These are phyloP conservation scores for Trichopoda pennipes DNA, from an alignment of 2,888 invertebrate genomes.

Conservation along the genomic window DNA sequence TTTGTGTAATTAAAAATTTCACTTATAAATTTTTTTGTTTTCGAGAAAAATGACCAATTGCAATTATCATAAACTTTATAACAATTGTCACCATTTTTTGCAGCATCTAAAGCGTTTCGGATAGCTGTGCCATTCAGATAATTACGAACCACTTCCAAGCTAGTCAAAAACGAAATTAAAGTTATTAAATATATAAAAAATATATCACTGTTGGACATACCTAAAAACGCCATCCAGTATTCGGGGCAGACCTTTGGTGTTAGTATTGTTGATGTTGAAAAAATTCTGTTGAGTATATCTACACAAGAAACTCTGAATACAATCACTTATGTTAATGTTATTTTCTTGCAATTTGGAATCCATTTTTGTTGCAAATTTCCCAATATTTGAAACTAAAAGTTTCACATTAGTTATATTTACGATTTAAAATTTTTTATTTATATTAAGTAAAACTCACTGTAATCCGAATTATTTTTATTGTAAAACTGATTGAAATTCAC, in stretches of 20 bases:
- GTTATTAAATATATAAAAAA: neutral
- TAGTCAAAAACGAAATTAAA: conserved; percentile 57
- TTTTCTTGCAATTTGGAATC: conserved; percentile 83
- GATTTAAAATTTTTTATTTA: neutral
- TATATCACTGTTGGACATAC: conserved; percentile 71
- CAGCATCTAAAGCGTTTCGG: conserved; percentile 82
- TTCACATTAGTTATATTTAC: neutral
- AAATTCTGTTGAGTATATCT: conserved; percentile 81
- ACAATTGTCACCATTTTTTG: conserved; percentile 78
- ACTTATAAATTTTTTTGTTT: conserved; percentile 15
- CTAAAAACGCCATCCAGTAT: conserved; percentile 82
- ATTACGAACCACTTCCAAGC: conserved; percentile 78
- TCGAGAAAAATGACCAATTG: conserved; percentile 73
- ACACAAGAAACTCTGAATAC: conserved; percentile 84
- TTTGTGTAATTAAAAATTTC: conserved; percentile 38
- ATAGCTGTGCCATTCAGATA: conserved; percentile 82
- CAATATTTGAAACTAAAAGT: conserved; percentile 72
- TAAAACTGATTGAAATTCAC: conserved; percentile 12
- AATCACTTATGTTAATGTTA: conserved; percentile 84
- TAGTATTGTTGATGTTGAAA: conserved; percentile 66
- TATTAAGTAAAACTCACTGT: conserved; percentile 16
- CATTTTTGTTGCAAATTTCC: conserved; percentile 80
- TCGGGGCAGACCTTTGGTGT: conserved; percentile 81
- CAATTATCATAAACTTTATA: conserved; percentile 81
- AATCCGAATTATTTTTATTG: conserved; percentile 15